Percentiles rank a stretch among this genome's conserved stretches.
These are phyloP conservation scores for Junonia oenone DNA, from an alignment of 2,888 invertebrate species.

Conservation along the genomic window DNA sequence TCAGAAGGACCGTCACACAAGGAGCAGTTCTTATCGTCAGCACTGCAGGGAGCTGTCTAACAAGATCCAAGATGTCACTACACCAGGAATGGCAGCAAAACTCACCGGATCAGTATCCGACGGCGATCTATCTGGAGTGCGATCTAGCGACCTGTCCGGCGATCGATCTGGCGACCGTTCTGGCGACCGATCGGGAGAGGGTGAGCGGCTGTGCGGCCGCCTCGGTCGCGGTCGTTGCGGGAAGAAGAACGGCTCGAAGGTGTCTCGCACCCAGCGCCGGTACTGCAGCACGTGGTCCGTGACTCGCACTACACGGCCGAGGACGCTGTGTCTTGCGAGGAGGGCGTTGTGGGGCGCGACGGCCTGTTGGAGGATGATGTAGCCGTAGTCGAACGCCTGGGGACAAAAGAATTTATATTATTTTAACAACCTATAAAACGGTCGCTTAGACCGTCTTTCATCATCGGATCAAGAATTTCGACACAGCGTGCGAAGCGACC, in stretches of 20 bases:
- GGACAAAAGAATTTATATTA: too few relatives aligned
- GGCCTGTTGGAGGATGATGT: slow-evolving; percentile 88
- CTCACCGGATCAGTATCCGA: slow-evolving; percentile 47
- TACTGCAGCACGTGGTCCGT: slow-evolving; percentile 93
- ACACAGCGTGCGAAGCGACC: too few relatives aligned
- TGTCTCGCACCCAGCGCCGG: slow-evolving; percentile 71
- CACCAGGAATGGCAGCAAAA: too few relatives aligned
- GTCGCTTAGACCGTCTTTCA: too few relatives aligned
- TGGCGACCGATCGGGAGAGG: slow-evolving; percentile 25
- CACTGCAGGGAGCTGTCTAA: too few relatives aligned
- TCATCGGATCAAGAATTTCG: too few relatives aligned
- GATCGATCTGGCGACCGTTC: neutral
- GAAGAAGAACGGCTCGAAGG: slow-evolving; percentile 68
- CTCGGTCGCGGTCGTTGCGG: slow-evolving; percentile 39
- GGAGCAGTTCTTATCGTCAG: too few relatives aligned
- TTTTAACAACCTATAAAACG: too few relatives aligned
- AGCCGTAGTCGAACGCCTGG: slow-evolving; percentile 98
- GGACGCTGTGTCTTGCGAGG: slow-evolving; percentile 81
- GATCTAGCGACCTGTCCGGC: slow-evolving; percentile 11
- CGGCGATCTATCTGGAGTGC: slow-evolving; percentile 23
- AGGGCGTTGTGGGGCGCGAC: slow-evolving; percentile 78
- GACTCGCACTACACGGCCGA: slow-evolving; percentile 94
- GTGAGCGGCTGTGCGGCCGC: slow-evolving; percentile 24
- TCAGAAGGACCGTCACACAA: too few relatives aligned
- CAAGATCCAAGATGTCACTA: too few relatives aligned